Conservation (phyloP, 2,113 vertebrate species). For the Charina bottae region DNA sequence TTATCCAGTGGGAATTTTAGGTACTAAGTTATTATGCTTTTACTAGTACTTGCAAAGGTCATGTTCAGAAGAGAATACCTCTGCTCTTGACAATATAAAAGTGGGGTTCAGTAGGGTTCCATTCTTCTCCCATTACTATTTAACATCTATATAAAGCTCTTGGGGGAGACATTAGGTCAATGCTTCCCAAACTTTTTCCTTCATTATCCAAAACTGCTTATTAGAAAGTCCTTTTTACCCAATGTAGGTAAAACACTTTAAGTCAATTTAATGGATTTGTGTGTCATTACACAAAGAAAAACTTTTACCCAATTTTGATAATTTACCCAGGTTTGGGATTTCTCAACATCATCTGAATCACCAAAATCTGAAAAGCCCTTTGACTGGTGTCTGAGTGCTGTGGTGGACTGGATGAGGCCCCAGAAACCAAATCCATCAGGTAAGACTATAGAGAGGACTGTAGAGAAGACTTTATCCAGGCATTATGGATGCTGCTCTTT, state of each 20-base stretch:
- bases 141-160: not conserved
- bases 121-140: not conserved
- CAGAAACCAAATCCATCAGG: not conserved
- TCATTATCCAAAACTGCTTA: too few relatives aligned
- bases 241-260: too few relatives aligned
- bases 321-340: too few relatives aligned
- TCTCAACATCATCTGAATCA: not conserved
- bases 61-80: not conserved
- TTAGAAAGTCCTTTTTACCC: too few relatives aligned
- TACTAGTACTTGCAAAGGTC: not conserved
- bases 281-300: too few relatives aligned
- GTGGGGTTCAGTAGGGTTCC: not conserved
- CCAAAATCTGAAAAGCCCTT: not conserved
- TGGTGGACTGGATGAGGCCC: not conserved
- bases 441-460: not conserved
- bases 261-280: too few relatives aligned
- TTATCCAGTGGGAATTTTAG: not conserved
- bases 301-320: too few relatives aligned
- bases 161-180: not conserved
- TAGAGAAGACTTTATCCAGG: not conserved
- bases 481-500: not conserved
- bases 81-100: not conserved
- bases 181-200: too few relatives aligned
- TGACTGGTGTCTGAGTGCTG: not conserved
- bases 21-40: not conserved